Base-by-base conservation (phyloP, 2,113 vertebrate genomes). In the Alouatta palliata region DNA sequence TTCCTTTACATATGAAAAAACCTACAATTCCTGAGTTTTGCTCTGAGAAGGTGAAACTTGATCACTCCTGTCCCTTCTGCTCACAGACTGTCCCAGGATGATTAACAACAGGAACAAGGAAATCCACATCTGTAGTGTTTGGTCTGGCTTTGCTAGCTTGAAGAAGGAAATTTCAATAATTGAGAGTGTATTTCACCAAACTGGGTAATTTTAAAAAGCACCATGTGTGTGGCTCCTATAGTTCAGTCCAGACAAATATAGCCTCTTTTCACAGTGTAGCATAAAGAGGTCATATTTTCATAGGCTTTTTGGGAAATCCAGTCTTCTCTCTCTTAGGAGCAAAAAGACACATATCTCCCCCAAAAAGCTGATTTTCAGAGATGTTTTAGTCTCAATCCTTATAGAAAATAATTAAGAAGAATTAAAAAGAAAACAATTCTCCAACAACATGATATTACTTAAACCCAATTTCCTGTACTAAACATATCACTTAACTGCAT, bases 161-260 rank as follows among this genome's bases (percentile, higher is more conserved):
- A 95, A 58, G 68, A 49, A 90, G 30, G 73, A 75, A 90, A 95
- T 75, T 8, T 47, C 61, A 91, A 2, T 45, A 49, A 37, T 43
- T 92, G 45, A 75, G 49, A 23, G 32, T 71, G 61, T 32, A 25
- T 37, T 75, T 87, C n/a, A 21, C 52, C 13, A 90, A 47, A 64
- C 23, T 35, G 40, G 37, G 30, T 93, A 49, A 85, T 91, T 95
- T 94, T 75, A 91, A 91, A 82, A 84, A 79, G 84, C 13, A 37
- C 35, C 66, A 47, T 64, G 19, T 79, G 32, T 66, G 32, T 90
- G 37, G 25, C 45, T 16, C 27, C 37, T 32, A 0, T 45, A 52
- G 9, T 68, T 64, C 37, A 73, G 47, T 84, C 27, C 64, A 92
- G 40, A 73, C 2, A 75, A 79, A 13, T 45, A 58, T 79, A 84